Evolutionary conservation across 2,888 invertebrate species (phyloP), one percentile per base, ranked within the genome.

Genomic region (Caenorhabditis uteleia): DNA sequence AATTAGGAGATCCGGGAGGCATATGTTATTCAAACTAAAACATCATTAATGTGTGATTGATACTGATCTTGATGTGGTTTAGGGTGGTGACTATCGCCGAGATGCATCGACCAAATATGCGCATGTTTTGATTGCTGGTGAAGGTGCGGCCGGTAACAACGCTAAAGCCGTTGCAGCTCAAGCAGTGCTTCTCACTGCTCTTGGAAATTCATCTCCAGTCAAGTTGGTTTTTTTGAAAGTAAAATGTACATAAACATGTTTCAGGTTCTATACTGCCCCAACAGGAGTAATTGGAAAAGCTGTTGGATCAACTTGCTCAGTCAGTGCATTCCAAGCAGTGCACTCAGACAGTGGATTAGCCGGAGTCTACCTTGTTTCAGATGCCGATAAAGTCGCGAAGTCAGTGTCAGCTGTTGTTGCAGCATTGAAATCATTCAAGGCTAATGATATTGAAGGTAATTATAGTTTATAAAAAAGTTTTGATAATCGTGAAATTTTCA

Each of bases 361-460:
- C 16, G 80, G 80, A 36, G 70, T 80, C 18, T 78, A 82, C 54
- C 18, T 80, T 20, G 71, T 70, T 10, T 69, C 72, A 5, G 74
- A 79, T 6, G 74, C 71, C 5, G 8, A 48, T 20, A 43, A 72
- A 14, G 57, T 66, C 21, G 58, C 53, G 8, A 55, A 59, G 6
- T 50, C 47, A 27, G 69, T 81, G 18, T 36, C 58, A 12, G 54
- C 69, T 18, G 76, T 76, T 26, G 71, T 65, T 14, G 55, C 56
- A 23, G 73, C 72, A 4, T 40, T 80, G 23, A 78, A 77, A 40
- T 49, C 65, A 18, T 57, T 80, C 36, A 73, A 74, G 18, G 54
- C 54, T 6, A 36, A 40, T 16, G 70, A 70, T 27, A 44, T 70
- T 29, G 67, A 73, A 18, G 65, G 64, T 64, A 44, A 16, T 31